phyloP scores from a whole-genome alignment of 2,113 vertebrate genomes.

The Dasypus novemcinctus region DNA sequence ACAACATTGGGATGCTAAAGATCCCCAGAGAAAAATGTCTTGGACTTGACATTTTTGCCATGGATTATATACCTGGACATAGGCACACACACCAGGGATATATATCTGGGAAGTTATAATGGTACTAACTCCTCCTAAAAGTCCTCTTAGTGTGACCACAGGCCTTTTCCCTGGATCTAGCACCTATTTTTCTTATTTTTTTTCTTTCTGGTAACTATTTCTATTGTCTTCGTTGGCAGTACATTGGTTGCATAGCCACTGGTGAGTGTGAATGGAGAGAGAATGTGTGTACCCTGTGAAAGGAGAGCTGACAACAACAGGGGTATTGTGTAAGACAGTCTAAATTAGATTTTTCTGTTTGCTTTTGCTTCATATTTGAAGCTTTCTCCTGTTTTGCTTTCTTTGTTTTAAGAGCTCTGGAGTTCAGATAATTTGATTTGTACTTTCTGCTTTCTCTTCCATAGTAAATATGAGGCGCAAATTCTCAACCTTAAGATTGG shows the following conservation, averaged over 20 bases:
- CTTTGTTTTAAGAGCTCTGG: not conserved
- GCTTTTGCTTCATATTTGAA: not conserved
- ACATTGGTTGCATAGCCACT: not conserved
- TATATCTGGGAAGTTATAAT: no score
- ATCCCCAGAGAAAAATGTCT: not conserved
- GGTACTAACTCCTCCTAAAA: not conserved
- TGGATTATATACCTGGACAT: not conserved
- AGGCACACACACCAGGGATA: not conserved
- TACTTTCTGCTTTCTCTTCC: not conserved
- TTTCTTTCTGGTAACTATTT: not conserved
- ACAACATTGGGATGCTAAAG: not conserved
- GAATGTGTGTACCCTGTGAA: not conserved
- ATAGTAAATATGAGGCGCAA: not conserved
- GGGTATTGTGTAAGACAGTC: not conserved
- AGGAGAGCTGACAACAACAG: not conserved
- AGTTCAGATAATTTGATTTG: conserved; percentile 12
- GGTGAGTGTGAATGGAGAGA: not conserved
- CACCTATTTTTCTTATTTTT: not conserved
- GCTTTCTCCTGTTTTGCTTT: not conserved
- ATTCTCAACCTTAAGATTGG: not conserved
- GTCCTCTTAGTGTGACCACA: not conserved
- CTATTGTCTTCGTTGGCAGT: not conserved
- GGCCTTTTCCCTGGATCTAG: not conserved
- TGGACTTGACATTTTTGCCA: not conserved
- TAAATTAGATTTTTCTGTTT: not conserved